phyloP scores from a whole-genome alignment of 2,888 invertebrate genomes.

The Himalopsyche anomala region DNA sequence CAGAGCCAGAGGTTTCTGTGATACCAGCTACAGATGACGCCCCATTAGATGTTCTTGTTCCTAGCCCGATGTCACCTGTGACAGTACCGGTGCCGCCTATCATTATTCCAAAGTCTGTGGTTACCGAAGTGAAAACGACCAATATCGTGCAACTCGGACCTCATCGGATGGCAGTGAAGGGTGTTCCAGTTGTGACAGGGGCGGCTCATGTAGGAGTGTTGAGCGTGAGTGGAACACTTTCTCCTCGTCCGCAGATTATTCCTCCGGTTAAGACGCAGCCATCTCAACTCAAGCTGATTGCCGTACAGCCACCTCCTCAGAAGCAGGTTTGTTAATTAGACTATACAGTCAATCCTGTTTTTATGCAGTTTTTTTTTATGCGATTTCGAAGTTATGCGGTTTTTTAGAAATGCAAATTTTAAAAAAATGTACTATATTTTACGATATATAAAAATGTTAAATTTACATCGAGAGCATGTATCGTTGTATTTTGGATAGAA shows the following conservation, averaged over 20 bases:
- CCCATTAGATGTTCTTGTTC: not conserved
- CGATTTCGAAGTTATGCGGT: too few species aligned
- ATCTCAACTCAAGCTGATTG: slow-evolving; percentile 65
- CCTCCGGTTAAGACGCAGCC: slow-evolving; percentile 61
- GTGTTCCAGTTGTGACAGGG: slow-evolving; percentile 62
- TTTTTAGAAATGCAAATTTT: too few species aligned
- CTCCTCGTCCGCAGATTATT: slow-evolving; percentile 64
- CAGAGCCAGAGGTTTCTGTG: not conserved
- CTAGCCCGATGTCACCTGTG: not conserved
- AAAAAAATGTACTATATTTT: too few species aligned
- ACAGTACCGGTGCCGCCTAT: not conserved
- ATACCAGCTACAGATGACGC: not conserved
- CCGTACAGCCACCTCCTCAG: slow-evolving; percentile 66
- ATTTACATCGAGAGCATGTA: too few species aligned
- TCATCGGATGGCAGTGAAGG: slow-evolving; percentile 62
- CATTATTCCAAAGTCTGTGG: slow-evolving; percentile 65
- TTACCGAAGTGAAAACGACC: slow-evolving; percentile 66
- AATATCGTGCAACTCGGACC: slow-evolving; percentile 65
- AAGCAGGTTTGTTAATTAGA: slow-evolving; percentile 63
- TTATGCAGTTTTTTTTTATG: too few species aligned
- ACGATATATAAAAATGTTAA: too few species aligned
- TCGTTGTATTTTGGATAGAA: too few species aligned
- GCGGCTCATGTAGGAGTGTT: slow-evolving; percentile 49
- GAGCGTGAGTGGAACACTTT: slow-evolving; percentile 64
- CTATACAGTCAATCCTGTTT: too few species aligned